These are phyloP conservation scores for Mobula hypostoma DNA, from an alignment of 2,113 vertebrate species.

Conservation along the genomic window DNA sequence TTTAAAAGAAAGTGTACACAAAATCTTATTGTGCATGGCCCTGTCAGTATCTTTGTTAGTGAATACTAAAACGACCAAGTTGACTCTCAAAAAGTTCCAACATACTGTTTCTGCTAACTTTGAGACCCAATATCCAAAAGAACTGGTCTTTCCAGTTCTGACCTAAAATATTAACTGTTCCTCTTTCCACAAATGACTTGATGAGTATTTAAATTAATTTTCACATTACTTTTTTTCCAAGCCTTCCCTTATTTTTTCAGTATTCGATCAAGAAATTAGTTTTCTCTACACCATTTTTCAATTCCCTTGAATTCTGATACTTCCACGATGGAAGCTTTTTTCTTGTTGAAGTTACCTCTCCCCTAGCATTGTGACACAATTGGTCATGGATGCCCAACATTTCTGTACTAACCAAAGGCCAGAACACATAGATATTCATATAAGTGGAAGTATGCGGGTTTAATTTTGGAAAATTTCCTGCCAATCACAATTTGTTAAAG, in stretches of 20 bases:
- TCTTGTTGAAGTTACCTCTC: not conserved
- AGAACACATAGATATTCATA: not conserved
- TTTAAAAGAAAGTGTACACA: not conserved
- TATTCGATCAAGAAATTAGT: not conserved
- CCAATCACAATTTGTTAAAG: too few relatives aligned
- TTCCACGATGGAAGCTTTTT: not conserved
- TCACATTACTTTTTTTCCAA: not conserved
- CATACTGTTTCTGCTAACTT: not conserved
- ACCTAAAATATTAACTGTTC: too few relatives aligned
- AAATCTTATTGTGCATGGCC: not conserved
- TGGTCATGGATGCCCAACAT: not conserved
- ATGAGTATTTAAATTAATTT: not conserved
- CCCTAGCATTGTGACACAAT: not conserved
- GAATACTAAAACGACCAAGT: not conserved
- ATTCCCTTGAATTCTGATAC: not conserved
- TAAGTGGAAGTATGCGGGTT: too few relatives aligned
- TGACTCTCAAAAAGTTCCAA: not conserved
- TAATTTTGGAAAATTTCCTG: too few relatives aligned
- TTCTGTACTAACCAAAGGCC: not conserved
- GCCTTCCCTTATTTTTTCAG: not conserved
- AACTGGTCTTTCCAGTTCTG: not conserved
- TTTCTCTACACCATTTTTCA: not conserved
- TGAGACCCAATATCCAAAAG: not conserved
- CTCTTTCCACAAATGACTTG: too few relatives aligned
- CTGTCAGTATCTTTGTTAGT: not conserved